A percentile compares a stretch with the other conserved stretches of the same genome.
These are phyloP conservation scores for Lytechinus variegatus DNA, from an alignment of 35 echinoderm and acorn worm species.

Conservation along the genomic window DNA sequence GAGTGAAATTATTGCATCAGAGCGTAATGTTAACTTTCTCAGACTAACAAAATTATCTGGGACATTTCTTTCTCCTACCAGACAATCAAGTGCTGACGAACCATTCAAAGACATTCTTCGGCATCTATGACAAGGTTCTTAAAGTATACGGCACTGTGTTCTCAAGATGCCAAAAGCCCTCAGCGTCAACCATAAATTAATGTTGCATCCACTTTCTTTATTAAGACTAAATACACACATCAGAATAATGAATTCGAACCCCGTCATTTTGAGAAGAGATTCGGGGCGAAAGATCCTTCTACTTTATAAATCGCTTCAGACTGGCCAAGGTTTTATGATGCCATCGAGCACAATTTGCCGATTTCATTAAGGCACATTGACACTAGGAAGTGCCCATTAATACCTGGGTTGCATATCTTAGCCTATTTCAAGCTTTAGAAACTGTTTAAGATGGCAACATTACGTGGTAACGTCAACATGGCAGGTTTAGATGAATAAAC, in stretches of 20 bases:
- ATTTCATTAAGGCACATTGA: not conserved
- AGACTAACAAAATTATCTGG: no score
- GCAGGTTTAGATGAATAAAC: not conserved
- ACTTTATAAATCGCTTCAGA: not conserved
- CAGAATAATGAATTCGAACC: not conserved
- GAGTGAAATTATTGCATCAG: no score
- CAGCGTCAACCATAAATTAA: not conserved
- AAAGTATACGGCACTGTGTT: no score
- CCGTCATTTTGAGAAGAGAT: not conserved
- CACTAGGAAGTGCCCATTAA: not conserved
- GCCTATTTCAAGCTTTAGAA: not conserved
- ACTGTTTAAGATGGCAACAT: not conserved
- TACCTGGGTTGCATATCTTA: not conserved
- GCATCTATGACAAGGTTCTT: no score
- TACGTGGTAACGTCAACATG: not conserved
- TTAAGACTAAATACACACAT: not conserved
- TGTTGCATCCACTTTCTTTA: not conserved
- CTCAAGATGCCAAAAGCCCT: no score
- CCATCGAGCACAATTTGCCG: not conserved
- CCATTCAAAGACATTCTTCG: no score
- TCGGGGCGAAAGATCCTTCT: not conserved
- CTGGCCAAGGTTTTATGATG: not conserved
- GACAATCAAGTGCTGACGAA: no score
- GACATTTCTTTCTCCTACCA: no score
- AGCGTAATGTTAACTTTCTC: no score